These are phyloP conservation scores for Scrobipalpa costella DNA, from an alignment of 2,888 invertebrate genomes.

Conservation along the genomic window DNA sequence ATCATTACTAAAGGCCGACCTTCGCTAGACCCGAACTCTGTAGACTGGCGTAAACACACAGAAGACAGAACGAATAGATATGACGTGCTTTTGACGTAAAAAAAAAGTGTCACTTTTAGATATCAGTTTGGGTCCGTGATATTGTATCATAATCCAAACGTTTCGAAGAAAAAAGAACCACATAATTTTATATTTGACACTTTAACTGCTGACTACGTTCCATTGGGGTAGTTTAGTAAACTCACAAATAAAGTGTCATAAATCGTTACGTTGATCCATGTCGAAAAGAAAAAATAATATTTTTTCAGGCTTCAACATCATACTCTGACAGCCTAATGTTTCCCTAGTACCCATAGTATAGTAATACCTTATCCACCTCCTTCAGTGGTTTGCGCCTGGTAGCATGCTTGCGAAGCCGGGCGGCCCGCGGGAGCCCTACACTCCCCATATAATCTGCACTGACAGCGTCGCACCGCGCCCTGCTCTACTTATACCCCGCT, in stretches of 20 bases:
- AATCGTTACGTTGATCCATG: too few relatives aligned
- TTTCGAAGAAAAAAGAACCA: too few relatives aligned
- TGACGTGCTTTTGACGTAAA: conserved; percentile 15
- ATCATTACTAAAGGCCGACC: conserved; percentile 61
- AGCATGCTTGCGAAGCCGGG: conserved; percentile 41
- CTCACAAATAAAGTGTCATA: too few relatives aligned
- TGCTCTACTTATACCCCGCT: conserved; percentile 31
- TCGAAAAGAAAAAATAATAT: neutral
- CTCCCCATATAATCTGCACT: conserved; percentile 54
- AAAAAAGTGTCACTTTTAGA: neutral
- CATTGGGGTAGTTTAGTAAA: too few relatives aligned
- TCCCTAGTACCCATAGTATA: neutral
- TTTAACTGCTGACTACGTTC: too few relatives aligned
- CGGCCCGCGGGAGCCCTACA: conserved; percentile 60
- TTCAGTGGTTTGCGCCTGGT: conserved; percentile 40
- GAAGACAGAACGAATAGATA: conserved; percentile 30
- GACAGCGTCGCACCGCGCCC: conserved; percentile 41
- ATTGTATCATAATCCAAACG: too few relatives aligned
- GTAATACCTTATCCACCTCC: conserved; percentile 20
- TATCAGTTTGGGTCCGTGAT: neutral
- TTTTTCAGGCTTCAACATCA: too few relatives aligned
- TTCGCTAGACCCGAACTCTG: conserved; percentile 33
- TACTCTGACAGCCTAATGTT: neutral
- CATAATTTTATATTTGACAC: too few relatives aligned
- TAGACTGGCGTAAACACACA: conserved; percentile 20